These are phyloP conservation scores for Poliocrania exsul DNA, from an alignment of 2,797 vertebrate species.

Conservation along the genomic window DNA sequence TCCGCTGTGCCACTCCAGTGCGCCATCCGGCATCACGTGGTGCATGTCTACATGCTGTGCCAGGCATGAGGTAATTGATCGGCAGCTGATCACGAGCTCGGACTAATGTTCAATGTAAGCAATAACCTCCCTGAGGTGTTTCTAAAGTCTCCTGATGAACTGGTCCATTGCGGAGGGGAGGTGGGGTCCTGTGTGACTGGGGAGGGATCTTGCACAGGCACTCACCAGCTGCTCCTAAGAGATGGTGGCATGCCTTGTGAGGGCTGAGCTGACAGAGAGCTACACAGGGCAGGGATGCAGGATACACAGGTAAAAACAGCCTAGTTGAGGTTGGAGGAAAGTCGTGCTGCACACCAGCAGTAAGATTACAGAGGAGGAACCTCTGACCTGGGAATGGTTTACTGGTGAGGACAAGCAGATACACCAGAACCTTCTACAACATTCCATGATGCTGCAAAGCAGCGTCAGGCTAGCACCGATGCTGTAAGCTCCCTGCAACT, in stretches of 20 bases:
- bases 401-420: neutral
- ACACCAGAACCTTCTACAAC: neutral
- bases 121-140: conserved; percentile 55
- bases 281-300: neutral
- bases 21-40: neutral
- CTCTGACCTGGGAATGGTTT: neutral
- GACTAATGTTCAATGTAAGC: conserved; percentile 22
- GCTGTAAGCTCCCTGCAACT: neutral
- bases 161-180: neutral
- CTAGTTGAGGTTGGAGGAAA: neutral
- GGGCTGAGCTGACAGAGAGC: neutral
- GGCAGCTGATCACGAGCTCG: conserved; percentile 36
- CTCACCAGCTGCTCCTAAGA: neutral
- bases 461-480: neutral
- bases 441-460: neutral
- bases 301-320: neutral
- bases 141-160: neutral
- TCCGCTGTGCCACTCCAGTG: neutral
- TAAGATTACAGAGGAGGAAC: neutral
- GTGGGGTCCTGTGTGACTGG: neutral
- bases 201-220: neutral
- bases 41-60: neutral
- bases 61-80: conserved; percentile 42
- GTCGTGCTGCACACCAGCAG: neutral
- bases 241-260: neutral